phyloP scores from a whole-genome alignment of 2,797 vertebrate genomes.

The Leucoraja ocellata region DNA sequence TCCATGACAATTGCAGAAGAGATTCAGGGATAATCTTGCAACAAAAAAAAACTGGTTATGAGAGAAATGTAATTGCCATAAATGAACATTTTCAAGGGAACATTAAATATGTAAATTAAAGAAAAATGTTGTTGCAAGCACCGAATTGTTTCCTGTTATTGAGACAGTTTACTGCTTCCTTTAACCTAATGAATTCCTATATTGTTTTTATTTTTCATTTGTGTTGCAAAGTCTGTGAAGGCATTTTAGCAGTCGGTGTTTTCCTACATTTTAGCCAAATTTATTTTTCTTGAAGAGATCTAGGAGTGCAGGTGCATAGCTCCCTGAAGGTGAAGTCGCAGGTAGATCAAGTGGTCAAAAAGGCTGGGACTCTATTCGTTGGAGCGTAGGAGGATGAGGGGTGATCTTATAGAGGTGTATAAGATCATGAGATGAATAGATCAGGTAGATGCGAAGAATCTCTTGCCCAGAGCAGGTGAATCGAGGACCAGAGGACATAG shows the following conservation, averaged over 20 bases:
- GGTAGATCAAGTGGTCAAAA: too few species aligned
- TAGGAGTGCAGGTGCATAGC: too few species aligned
- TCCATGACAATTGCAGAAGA: slow-evolving; percentile 55
- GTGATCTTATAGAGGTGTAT: too few species aligned
- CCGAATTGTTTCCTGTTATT: neutral
- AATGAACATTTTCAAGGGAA: neutral
- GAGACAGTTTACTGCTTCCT: neutral
- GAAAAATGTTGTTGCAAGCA: neutral
- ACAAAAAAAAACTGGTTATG: neutral
- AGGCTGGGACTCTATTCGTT: too few species aligned
- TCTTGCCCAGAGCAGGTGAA: too few species aligned
- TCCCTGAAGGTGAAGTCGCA: too few species aligned
- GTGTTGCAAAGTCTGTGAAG: neutral
- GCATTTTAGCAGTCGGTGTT: neutral
- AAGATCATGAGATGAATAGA: too few species aligned
- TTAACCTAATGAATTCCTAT: neutral
- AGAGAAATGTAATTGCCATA: slow-evolving; percentile 18
- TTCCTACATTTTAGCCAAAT: neutral
- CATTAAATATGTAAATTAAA: slow-evolving; percentile 2
- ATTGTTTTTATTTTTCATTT: slow-evolving; percentile 5
- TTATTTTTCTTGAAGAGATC: neutral
- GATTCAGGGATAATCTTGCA: slow-evolving; percentile 28
- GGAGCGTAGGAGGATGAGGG: too few species aligned
- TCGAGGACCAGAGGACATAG: too few species aligned
- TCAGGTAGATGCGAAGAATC: too few species aligned